A percentile compares a stretch with the other conserved stretches of the same genome.
Conservation (phyloP, 53 echinoderm and acorn worm species). For the Henricia sp. region DNA sequence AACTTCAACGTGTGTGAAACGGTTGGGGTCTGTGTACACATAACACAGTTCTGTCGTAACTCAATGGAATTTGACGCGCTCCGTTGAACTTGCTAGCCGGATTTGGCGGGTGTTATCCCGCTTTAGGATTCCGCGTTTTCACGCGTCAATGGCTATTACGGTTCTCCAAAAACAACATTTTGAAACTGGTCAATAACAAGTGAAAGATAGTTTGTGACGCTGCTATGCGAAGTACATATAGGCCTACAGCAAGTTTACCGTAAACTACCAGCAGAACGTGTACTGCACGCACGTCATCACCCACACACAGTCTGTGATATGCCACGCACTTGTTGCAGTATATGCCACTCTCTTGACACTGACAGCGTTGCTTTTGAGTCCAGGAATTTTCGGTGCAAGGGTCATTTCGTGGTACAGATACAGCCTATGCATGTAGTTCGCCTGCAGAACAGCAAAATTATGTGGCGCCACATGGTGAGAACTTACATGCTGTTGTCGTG, state of each 20-base stretch:
- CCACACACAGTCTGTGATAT: background rate
- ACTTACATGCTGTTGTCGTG: too few species aligned
- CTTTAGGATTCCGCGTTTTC: background rate
- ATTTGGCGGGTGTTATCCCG: constrained; percentile 31
- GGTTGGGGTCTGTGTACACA: constrained; percentile 45
- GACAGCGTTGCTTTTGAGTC: background rate
- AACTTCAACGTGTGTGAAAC: constrained; percentile 5
- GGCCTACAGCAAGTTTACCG: background rate
- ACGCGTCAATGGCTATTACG: too few species aligned
- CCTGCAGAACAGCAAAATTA: too few species aligned
- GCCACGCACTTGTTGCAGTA: constrained; percentile 42
- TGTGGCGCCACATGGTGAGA: too few species aligned
- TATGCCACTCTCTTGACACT: constrained; percentile 21
- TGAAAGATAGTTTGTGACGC: background rate
- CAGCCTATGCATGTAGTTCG: too few species aligned
- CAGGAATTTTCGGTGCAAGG: constrained; percentile 26
- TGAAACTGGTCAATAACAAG: background rate
- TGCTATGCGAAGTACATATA: background rate
- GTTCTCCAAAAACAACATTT: background rate
- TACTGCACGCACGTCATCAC: background rate
- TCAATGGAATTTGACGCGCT: constrained; percentile 29
- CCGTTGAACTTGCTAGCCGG: constrained; percentile 27
- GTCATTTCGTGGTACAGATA: constrained; percentile 13
- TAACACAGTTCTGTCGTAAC: background rate
- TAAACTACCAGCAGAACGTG: constrained; percentile 15